Base-by-base conservation (phyloP, 1,140 invertebrate species). In the Lordiphosa clarofinis region DNA sequence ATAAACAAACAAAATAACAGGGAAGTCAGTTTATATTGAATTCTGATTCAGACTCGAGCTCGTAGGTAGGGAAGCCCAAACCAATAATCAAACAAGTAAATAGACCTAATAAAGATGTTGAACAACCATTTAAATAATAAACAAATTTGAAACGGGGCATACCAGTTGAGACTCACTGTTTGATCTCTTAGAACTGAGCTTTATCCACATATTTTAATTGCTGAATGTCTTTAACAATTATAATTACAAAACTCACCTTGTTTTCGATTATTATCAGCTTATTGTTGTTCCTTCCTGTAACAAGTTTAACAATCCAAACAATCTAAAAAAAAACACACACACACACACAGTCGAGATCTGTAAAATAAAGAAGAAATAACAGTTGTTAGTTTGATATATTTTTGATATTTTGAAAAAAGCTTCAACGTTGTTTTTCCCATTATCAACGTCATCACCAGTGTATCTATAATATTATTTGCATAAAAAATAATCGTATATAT, bases 211-310 rank as follows among this genome's bases (percentile, higher is more conserved):
- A 19, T 28, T 28, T 28, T 28, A 12, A 40, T 39, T 15, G 15
- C 15, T 15, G 15, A n/a, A n/a, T 15, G 15, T 39, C 5, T 15
- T 15, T 8, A 40, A 13, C 8, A 7, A n/a, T 9, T 42, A 42
- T 31, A 12, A 31, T 11, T 5, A 15, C 33, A 37, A 36, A 48
- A 78, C 73, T 79, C 11, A 78, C 73, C 73, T 64, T 73, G 39
- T 69, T 59, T 55, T 39, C 44, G 38, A 31, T 64, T 64, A 48
- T 54, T 46, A 46, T 46, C 24, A 47, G 54, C 60, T 72, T 54
- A 52, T 19, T 42, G 49, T 56, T 68, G 55, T 55, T 52, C 37
- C 36, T 49, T 53, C 48, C 40, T 50, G 53, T 35, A 68, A 68
- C 67, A 55, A 24, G n/a, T 21, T 15, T 58, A 53, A 37, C 11